Conservation (phyloP, 2,888 invertebrate species). For the Plebejus anna region DNA sequence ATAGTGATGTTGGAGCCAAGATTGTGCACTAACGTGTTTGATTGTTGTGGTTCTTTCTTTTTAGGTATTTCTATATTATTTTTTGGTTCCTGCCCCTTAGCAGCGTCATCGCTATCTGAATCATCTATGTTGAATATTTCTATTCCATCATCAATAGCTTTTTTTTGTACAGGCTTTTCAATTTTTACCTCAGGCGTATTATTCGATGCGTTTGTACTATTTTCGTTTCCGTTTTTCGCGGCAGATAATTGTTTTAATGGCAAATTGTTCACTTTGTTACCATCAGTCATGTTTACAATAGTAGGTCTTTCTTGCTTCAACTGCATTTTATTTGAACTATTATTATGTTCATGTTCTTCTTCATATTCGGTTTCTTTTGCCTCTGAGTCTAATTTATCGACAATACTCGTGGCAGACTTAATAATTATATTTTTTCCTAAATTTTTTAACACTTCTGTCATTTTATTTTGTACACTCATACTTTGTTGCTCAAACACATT, state of each 20-base stretch:
- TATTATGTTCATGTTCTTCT: not conserved
- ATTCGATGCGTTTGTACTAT: constrained; percentile 32
- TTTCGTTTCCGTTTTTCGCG: constrained; percentile 37
- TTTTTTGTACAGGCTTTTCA: constrained; percentile 32
- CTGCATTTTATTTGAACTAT: not conserved
- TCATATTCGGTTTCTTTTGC: not conserved
- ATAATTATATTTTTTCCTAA: constrained; percentile 12
- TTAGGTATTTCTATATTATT: constrained; percentile 31
- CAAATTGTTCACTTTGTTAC: constrained; percentile 33
- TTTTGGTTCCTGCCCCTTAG: constrained; percentile 30
- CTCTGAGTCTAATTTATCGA: not conserved
- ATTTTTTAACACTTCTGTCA: constrained; percentile 11
- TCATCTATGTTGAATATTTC: constrained; percentile 71
- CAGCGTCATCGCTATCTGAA: constrained; percentile 61
- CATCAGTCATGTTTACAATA: not conserved
- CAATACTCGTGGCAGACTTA: not conserved
- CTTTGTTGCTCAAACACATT: not conserved
- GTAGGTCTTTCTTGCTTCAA: constrained; percentile 18
- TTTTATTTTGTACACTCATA: not conserved
- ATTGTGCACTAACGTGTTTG: constrained; percentile 47
- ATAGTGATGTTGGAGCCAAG: constrained; percentile 56
- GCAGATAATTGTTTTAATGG: constrained; percentile 33
- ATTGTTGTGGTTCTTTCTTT: constrained; percentile 34
- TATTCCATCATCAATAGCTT: constrained; percentile 48
- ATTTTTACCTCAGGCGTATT: constrained; percentile 38